phyloP scores from a whole-genome alignment of 2,113 vertebrate species.

The Irena cyanogastra region DNA sequence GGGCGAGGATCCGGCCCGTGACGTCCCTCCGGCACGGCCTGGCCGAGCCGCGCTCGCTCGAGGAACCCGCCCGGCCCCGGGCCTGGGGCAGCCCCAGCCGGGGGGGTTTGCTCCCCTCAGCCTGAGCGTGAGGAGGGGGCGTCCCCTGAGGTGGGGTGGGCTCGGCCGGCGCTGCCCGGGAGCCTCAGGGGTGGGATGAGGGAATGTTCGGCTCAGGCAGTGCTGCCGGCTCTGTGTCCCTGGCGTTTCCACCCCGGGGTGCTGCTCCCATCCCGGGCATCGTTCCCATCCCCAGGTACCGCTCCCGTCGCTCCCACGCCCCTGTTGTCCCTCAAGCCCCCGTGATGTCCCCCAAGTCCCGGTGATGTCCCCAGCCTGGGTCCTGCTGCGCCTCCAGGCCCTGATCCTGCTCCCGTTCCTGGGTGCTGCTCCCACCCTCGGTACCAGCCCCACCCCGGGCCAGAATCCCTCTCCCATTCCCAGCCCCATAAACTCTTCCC shows the following conservation, averaged over 20 bases:
- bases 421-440: neutral
- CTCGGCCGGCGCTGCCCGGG: no score
- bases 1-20: neutral
- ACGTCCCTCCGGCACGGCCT: neutral
- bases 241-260: neutral
- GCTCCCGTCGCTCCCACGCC: neutral
- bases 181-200: accelerated
- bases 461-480: no score
- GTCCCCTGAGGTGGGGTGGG: no score
- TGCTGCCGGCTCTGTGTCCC: accelerated
- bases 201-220: accelerated
- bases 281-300: accelerated
- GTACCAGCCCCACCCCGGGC: no score
- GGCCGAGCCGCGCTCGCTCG: neutral
- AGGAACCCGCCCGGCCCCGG: neutral
- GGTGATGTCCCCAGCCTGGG: neutral
- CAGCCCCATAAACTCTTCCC: no score
- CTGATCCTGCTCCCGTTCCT: accelerated
- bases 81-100: neutral
- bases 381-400: neutral
- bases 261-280: no score
- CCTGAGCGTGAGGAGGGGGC: no score
- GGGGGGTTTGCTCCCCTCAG: neutral
- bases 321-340: neutral
- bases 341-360: no score